These are phyloP conservation scores for Vulpes ferrilata DNA, from an alignment of 2,113 vertebrate genomes.

Conservation along the genomic window DNA sequence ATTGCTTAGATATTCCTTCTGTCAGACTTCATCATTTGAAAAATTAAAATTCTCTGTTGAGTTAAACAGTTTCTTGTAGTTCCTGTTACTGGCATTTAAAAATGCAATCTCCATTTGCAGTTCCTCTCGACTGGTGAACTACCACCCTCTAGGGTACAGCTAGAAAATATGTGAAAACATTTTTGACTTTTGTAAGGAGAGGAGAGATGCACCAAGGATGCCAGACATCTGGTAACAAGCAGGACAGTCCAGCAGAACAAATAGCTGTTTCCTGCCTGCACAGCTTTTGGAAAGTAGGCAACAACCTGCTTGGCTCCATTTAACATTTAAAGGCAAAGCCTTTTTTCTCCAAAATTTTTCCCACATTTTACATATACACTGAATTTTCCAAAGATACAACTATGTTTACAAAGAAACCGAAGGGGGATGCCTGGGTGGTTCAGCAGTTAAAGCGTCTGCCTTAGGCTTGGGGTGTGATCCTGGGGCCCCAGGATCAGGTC, in stretches of 20 bases:
- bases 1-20: neutral
- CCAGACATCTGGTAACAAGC: neutral
- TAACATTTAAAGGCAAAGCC: neutral
- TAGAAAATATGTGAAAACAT: neutral
- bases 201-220: neutral
- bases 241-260: neutral
- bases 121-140: neutral
- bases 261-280: neutral
- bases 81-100: neutral
- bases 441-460: too few species aligned
- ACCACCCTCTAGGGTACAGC: neutral
- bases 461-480: too few species aligned
- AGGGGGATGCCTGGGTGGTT: neutral
- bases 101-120: neutral
- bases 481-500: too few species aligned
- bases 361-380: neutral
- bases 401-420: constrained; percentile 17
- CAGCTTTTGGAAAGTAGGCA: neutral
- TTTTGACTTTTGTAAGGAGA: neutral
- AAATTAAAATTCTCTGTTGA: neutral
- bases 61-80: neutral
- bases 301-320: neutral
- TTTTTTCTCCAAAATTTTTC: neutral
- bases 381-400: neutral
- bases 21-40: neutral